Evolutionary conservation across 2,888 invertebrate genomes (phyloP).

Genomic region (Tolmerus cingulatus): DNA sequence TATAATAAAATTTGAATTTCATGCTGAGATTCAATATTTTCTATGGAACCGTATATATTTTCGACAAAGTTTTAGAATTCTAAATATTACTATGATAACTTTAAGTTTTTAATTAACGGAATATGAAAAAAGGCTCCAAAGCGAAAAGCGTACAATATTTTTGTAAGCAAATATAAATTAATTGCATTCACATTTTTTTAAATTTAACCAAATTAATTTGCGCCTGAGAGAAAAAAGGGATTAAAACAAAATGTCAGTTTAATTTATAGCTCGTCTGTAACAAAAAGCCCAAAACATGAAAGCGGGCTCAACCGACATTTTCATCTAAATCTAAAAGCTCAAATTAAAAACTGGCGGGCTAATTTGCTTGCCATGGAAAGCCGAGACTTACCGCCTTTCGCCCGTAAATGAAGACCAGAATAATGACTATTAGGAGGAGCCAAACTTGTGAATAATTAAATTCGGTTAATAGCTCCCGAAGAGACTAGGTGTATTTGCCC

Average conservation of each 20-base stretch:
- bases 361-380: not conserved
- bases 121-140: not conserved
- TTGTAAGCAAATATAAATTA: not conserved
- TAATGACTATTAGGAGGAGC: not conserved
- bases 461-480: not conserved
- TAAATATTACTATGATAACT: too few species aligned
- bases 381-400: not conserved
- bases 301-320: not conserved
- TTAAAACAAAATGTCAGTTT: not conserved
- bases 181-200: not conserved
- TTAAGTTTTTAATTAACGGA: too few species aligned
- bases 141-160: not conserved
- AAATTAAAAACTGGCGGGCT: not conserved
- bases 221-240: not conserved
- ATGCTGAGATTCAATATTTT: too few species aligned
- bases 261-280: not conserved
- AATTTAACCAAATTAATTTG: not conserved
- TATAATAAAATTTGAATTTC: too few species aligned
- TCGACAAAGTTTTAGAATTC: too few species aligned
- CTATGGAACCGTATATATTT: too few species aligned
- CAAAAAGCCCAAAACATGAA: not conserved
- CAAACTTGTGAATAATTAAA: not conserved
- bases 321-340: not conserved
- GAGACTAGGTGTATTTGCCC: not conserved
- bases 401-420: not conserved